Evolutionary conservation across 2,113 vertebrate genomes (phyloP), one percentile per base, ranked within the genome.

Genomic region (Gulo gulo): DNA sequence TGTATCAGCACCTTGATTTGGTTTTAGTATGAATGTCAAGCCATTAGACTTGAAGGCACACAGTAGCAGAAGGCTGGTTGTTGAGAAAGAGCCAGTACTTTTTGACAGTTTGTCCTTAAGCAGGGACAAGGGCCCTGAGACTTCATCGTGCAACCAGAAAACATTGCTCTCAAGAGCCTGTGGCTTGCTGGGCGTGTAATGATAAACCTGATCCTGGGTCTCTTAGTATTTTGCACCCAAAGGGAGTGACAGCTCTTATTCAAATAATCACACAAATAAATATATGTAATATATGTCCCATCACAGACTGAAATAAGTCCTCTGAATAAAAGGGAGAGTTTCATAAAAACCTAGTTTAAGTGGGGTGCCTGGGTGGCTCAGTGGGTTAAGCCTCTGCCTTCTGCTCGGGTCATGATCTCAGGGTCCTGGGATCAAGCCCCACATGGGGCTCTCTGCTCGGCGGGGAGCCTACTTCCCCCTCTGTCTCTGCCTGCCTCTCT

Each of bases 21-120:
- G 20, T 47, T 95, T 88, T 80, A 23, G 42, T 39, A 47, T 12
- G 42, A 26, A 84, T n/a, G 34, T 97, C 21, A 95, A 80, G 69
- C n/a, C 36, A 47, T 76, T n/a, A 16, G n/a, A 63, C 74, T 88
- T 6, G 8, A 88, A 52, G 57, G 42, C 1, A 42, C 26, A 45
- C 74, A 73, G 29, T 29, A 57, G 69, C 67, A 71, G 63, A 81
- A 87, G 80, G 31, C 16, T 69, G 50, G 23, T 18, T 69, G 47
- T 61, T 74, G 11, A 90, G 67, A 61, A 86, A 2, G 12, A 76
- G 13, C 36, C 50, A 78, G 42, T 55, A 3, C 26, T 59, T 87
- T 84, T 85, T 47, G 57, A 81, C 16, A 55, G 52, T 12, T 55
- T 93, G 20, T 24, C 29, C 2, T 36, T n/a, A 52, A 88, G 24